Percentiles rank a stretch among this genome's conserved stretches.
phyloP scores from a whole-genome alignment of 2,888 invertebrate genomes.

The Diarsia mendica region DNA sequence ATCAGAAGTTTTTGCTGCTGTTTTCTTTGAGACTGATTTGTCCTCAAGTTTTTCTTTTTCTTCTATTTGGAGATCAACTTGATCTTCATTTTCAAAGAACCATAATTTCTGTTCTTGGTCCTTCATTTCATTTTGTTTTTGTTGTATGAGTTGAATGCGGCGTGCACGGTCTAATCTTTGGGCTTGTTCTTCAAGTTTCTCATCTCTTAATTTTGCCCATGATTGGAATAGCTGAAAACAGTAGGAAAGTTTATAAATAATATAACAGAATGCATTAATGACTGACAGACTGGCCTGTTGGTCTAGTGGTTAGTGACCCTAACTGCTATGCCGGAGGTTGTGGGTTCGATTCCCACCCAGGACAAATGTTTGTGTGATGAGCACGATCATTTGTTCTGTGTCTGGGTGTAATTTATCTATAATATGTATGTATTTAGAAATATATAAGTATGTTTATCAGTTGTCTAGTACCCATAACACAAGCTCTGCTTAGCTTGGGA shows the following conservation, averaged over 20 bases:
- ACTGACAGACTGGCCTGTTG: too few relatives aligned
- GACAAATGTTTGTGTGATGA: too few relatives aligned
- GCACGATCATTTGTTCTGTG: too few relatives aligned
- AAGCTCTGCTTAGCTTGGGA: too few relatives aligned
- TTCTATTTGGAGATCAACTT: constrained; percentile 93
- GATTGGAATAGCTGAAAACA: constrained; percentile 87
- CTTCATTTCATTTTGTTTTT: constrained; percentile 90
- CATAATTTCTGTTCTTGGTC: constrained; percentile 92
- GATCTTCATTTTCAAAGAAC: constrained; percentile 96
- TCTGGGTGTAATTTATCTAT: too few relatives aligned
- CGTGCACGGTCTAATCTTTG: constrained; percentile 90
- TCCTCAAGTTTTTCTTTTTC: constrained; percentile 86
- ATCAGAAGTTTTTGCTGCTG: constrained; percentile 85
- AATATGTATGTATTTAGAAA: too few relatives aligned
- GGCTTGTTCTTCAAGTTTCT: constrained; percentile 91
- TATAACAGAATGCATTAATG: too few relatives aligned
- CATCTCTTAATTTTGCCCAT: constrained; percentile 91
- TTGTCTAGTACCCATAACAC: too few relatives aligned
- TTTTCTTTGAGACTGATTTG: constrained; percentile 82
- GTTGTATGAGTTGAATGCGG: constrained; percentile 82
- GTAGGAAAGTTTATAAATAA: background rate
- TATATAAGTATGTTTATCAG: too few relatives aligned
- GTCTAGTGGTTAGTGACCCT: too few relatives aligned
- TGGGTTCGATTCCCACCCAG: too few relatives aligned
- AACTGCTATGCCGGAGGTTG: too few relatives aligned